Conservation (phyloP, 1,140 invertebrate genomes). For the Sycophaga agraensis region DNA sequence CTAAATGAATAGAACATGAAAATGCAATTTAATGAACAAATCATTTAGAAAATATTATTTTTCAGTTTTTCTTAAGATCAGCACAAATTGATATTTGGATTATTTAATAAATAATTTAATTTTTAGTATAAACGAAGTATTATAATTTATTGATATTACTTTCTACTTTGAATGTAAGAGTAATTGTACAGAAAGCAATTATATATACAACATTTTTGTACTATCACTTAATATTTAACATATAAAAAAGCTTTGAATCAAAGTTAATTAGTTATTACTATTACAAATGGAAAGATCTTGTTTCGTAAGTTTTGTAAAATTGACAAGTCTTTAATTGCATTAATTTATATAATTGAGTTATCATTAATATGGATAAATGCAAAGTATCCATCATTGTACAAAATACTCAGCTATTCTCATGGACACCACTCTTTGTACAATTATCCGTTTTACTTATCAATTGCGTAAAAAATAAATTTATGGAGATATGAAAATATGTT, state of each 20-base stretch:
- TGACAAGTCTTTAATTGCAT: not conserved
- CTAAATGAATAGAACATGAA: too few relatives aligned
- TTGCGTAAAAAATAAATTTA: slow-evolving; percentile 33
- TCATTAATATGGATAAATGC: not conserved
- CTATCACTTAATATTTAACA: slow-evolving; percentile 22
- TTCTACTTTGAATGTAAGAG: too few relatives aligned
- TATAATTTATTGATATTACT: too few relatives aligned
- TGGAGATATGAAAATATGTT: not conserved
- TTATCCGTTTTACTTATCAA: slow-evolving; percentile 25
- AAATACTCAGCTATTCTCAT: slow-evolving; percentile 50
- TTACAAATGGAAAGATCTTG: too few relatives aligned
- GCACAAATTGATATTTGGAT: too few relatives aligned
- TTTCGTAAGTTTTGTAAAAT: too few relatives aligned
- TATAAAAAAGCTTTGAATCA: slow-evolving; percentile 34
- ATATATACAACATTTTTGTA: slow-evolving; percentile 7
- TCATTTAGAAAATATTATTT: too few relatives aligned
- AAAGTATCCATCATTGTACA: slow-evolving; percentile 4
- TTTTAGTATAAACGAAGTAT: too few relatives aligned
- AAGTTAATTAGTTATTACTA: too few relatives aligned
- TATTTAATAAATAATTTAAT: too few relatives aligned
- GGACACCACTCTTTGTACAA: slow-evolving; percentile 43
- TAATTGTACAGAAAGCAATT: not conserved
- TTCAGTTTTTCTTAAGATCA: too few relatives aligned
- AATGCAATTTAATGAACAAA: too few relatives aligned
- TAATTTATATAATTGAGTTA: slow-evolving; percentile 3